These are phyloP conservation scores for Sphaerophoria rueppellii DNA, from an alignment of 2,888 invertebrate genomes.

Conservation along the genomic window DNA sequence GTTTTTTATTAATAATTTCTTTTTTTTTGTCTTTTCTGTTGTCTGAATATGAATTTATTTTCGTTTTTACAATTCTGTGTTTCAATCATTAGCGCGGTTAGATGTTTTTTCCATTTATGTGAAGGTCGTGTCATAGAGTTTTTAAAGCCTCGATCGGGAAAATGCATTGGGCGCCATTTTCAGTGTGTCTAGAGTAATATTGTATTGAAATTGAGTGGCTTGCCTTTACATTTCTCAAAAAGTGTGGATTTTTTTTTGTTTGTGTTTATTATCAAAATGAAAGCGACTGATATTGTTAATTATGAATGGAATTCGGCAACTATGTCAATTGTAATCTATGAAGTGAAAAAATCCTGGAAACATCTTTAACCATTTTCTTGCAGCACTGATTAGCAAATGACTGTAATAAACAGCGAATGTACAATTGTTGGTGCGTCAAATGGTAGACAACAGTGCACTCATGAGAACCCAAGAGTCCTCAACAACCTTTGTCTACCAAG, in stretches of 20 bases:
- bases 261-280: neutral
- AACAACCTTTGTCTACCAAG: no score
- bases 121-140: conserved; percentile 10
- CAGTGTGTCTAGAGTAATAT: conserved; percentile 23
- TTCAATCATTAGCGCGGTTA: conserved; percentile 11
- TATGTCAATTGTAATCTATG: neutral
- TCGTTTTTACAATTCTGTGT: neutral
- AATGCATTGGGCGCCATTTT: conserved; percentile 1
- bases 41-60: neutral
- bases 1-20: no score
- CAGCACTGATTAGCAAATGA: no score
- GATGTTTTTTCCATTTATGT: conserved; percentile 16
- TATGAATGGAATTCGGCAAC: neutral
- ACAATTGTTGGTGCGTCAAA: no score
- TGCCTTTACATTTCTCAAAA: neutral
- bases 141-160: neutral
- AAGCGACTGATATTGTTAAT: conserved; percentile 7
- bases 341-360: neutral
- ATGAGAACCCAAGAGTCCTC: no score
- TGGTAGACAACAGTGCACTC: no score
- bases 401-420: no score
- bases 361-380: no score
- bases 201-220: conserved; percentile 10
- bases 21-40: neutral
- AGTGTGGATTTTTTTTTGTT: neutral